A percentile compares a stretch with the other conserved stretches of the same genome.
These are phyloP conservation scores for Coreoperca whiteheadi DNA, from an alignment of 2,113 vertebrate genomes.

Conservation along the genomic window DNA sequence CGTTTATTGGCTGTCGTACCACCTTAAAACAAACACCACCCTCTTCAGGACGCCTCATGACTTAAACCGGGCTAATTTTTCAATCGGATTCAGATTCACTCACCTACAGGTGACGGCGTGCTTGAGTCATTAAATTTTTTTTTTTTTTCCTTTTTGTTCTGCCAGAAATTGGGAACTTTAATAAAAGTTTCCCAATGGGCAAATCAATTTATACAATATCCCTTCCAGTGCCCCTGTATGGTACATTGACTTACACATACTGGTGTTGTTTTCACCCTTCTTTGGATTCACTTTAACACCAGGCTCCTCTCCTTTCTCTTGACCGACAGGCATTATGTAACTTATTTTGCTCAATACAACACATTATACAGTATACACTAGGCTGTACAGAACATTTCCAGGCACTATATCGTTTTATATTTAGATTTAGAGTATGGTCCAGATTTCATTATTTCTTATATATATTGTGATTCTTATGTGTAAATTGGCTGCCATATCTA, in stretches of 20 bases:
- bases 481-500: neutral
- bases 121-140: too few relatives aligned
- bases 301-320: neutral
- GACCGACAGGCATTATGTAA: neutral
- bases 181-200: neutral
- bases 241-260: neutral
- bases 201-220: neutral
- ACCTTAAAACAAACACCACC: slow-evolving; percentile 82
- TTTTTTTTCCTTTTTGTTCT: neutral
- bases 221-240: too few relatives aligned
- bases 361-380: neutral
- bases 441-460: neutral
- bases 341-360: neutral
- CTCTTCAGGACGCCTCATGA: slow-evolving; percentile 66
- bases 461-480: neutral
- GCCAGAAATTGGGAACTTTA: neutral
- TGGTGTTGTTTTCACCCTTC: neutral
- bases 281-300: neutral
- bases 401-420: neutral
- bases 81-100: slow-evolving; percentile 46
- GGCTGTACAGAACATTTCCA: neutral
- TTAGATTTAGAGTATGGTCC: neutral
- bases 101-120: neutral
- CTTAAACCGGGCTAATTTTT: slow-evolving; percentile 71
- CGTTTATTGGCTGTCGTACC: slow-evolving; percentile 33